A percentile compares a stretch with the other conserved stretches of the same genome.
These are phyloP conservation scores for Ceyx erithaca DNA, from an alignment of 2,797 vertebrate species.

Conservation along the genomic window DNA sequence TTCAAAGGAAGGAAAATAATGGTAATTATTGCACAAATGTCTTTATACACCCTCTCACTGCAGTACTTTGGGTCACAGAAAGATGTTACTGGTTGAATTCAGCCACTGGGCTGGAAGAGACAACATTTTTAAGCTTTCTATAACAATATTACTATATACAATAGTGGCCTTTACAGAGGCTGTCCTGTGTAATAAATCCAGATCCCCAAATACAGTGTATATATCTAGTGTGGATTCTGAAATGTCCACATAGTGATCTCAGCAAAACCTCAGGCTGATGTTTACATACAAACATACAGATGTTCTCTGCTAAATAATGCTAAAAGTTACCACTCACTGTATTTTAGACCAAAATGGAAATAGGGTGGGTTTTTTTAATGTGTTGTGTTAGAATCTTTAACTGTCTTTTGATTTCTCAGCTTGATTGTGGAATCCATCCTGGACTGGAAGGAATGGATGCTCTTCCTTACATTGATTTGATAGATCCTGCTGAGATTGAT, in stretches of 20 bases:
- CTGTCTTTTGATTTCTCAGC: conserved; percentile 70
- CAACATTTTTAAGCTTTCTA: not conserved
- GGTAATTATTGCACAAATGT: conserved; percentile 77
- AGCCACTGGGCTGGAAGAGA: not conserved
- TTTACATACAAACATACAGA: not conserved
- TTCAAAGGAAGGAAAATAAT: conserved; percentile 98
- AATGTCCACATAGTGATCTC: not conserved
- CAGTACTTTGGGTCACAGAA: not conserved
- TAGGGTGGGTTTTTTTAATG: not conserved
- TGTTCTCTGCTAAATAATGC: not conserved
- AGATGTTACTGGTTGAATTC: not conserved
- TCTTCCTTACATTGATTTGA: conserved; percentile 94
- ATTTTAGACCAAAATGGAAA: not conserved
- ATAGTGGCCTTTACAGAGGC: not conserved
- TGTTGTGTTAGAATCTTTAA: not conserved
- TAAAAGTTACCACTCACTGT: not conserved
- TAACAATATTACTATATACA: not conserved
- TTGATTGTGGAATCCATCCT: conserved; percentile 96
- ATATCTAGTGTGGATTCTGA: not conserved
- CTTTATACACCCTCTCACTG: not conserved
- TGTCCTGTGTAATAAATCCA: not conserved
- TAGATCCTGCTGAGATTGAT: conserved; percentile 95
- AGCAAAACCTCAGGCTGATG: not conserved
- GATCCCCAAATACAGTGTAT: not conserved
- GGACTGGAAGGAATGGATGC: conserved; percentile 97